Evolutionary conservation across 1,140 invertebrate genomes (phyloP).

Genomic region (Ectropis grisescens): DNA sequence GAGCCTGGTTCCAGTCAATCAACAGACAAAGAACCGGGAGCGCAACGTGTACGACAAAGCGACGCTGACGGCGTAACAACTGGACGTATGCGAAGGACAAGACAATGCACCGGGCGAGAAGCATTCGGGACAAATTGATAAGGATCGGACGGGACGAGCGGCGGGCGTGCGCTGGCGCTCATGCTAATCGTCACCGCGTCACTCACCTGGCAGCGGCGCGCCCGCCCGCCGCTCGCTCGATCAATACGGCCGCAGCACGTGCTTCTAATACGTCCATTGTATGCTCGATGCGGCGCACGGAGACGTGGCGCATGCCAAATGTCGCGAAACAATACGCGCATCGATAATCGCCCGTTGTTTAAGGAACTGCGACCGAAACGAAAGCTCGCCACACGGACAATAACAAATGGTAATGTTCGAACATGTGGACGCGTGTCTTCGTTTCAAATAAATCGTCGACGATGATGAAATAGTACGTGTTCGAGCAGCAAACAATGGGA

Average conservation of each 20-base stretch:
- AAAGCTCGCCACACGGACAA: constrained; percentile 33
- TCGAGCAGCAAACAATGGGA: constrained; percentile 29
- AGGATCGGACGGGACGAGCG: constrained; percentile 18
- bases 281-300: constrained; percentile 40
- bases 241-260: constrained; percentile 54
- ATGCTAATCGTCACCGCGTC: constrained; percentile 44
- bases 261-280: constrained; percentile 47
- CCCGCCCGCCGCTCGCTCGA: constrained; percentile 40
- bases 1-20: constrained; percentile 24
- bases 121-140: constrained; percentile 46
- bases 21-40: constrained; percentile 29
- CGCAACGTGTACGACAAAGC: constrained; percentile 23
- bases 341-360: constrained; percentile 38
- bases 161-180: constrained; percentile 18
- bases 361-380: constrained; percentile 31
- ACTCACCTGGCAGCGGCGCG: constrained; percentile 44
- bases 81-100: constrained; percentile 33
- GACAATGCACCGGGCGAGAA: constrained; percentile 30
- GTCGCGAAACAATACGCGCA: constrained; percentile 45
- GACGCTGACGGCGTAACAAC: constrained; percentile 16
- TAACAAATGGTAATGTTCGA: constrained; percentile 37
- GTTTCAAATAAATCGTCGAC: constrained; percentile 32
- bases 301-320: constrained; percentile 51
- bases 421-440: constrained; percentile 37
- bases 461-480: constrained; percentile 45